These are phyloP conservation scores for Rhamnusium bicolor DNA, from an alignment of 2,888 invertebrate species.

Conservation along the genomic window DNA sequence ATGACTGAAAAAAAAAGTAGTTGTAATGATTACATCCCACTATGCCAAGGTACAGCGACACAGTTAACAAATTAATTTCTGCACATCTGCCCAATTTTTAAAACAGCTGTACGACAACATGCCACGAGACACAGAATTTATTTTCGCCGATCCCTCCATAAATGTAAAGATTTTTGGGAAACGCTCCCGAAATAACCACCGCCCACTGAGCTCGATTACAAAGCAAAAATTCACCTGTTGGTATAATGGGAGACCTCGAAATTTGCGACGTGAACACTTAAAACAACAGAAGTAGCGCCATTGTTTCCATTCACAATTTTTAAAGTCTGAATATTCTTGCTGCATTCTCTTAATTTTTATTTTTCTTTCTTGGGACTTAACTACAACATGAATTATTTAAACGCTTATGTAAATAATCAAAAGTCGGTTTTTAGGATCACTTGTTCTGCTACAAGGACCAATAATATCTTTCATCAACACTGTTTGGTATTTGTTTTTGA, in stretches of 20 bases:
- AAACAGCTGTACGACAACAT: constrained; percentile 5
- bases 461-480: not conserved
- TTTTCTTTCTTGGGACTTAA: too few species aligned
- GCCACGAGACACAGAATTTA: not conserved
- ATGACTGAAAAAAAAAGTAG: too few species aligned
- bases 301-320: not conserved
- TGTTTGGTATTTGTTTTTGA: not conserved
- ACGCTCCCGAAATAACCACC: constrained; percentile 30
- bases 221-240: constrained; percentile 20
- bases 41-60: not conserved
- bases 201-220: constrained; percentile 23
- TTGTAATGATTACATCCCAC: not conserved
- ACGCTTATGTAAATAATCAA: too few species aligned
- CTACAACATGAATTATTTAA: too few species aligned
- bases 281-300: too few species aligned
- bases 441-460: not conserved
- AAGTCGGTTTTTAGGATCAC: too few species aligned
- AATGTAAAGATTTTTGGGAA: constrained; percentile 25
- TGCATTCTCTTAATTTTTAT: too few species aligned
- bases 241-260: not conserved
- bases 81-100: constrained; percentile 19
- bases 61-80: not conserved
- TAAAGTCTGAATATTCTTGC: too few species aligned
- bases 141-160: constrained; percentile 2
- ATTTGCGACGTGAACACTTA: not conserved